These are phyloP conservation scores for Latrodectus geometricus DNA, from an alignment of 1,140 invertebrate species.

Conservation along the genomic window DNA sequence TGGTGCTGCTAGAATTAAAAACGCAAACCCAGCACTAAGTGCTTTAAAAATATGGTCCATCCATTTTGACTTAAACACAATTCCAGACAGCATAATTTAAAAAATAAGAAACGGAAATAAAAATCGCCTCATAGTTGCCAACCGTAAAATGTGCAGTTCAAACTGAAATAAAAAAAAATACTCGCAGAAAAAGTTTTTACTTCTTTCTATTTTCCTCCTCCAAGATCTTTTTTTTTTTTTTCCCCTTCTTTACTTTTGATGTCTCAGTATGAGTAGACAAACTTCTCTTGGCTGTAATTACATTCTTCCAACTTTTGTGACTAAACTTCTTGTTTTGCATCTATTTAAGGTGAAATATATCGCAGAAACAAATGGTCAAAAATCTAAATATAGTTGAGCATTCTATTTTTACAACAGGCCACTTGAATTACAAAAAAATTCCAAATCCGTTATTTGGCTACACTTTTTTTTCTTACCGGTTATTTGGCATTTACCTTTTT, in stretches of 20 bases:
- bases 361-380: conserved; percentile 28
- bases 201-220: not conserved
- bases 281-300: not conserved
- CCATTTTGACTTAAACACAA: conserved; percentile 52
- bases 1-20: not conserved
- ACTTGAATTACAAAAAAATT: too few species aligned
- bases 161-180: not conserved
- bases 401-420: too few species aligned
- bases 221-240: not conserved
- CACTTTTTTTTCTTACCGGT: too few species aligned
- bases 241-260: not conserved
- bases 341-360: not conserved
- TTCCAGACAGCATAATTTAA: conserved; percentile 32
- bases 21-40: conserved; percentile 9
- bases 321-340: conserved; percentile 50
- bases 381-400: conserved; percentile 18
- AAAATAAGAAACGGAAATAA: conserved; percentile 19
- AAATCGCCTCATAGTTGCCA: conserved; percentile 40
- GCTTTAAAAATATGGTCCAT: conserved; percentile 57
- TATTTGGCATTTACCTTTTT: not conserved
- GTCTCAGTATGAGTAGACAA: not conserved
- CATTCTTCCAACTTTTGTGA: conserved; percentile 24
- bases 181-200: not conserved
- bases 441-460: too few species aligned
- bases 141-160: conserved; percentile 41